phyloP scores from a whole-genome alignment of 2,888 invertebrate species.

The Hololepta plana region DNA sequence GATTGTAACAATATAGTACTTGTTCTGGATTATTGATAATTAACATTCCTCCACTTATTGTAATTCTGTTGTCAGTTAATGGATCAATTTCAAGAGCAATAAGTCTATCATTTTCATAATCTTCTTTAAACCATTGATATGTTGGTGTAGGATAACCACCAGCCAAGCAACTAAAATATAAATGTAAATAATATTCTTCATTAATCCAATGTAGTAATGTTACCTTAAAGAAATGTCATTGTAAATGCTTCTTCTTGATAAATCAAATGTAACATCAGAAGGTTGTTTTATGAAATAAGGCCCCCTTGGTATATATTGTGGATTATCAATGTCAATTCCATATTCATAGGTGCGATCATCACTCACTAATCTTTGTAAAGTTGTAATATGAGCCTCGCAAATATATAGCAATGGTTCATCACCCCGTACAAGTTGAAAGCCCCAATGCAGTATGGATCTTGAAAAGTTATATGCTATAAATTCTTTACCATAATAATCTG shows the following conservation, averaged over 20 bases:
- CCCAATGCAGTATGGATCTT: slow-evolving; percentile 75
- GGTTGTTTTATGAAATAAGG: slow-evolving; percentile 82
- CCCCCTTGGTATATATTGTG: slow-evolving; percentile 65
- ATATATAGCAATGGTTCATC: slow-evolving; percentile 63
- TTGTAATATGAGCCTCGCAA: slow-evolving; percentile 69
- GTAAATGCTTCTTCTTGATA: slow-evolving; percentile 43
- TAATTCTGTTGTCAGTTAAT: slow-evolving; percentile 51
- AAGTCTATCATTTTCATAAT: slow-evolving; percentile 62
- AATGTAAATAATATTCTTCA: slow-evolving; percentile 1
- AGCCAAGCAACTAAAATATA: slow-evolving; percentile 46
- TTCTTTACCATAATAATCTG: slow-evolving; percentile 40
- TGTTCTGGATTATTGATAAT: slow-evolving; percentile 74
- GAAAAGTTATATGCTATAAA: slow-evolving; percentile 67
- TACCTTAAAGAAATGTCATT: slow-evolving; percentile 58
- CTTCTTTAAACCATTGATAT: slow-evolving; percentile 81
- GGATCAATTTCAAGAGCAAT: slow-evolving; percentile 62
- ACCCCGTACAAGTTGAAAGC: slow-evolving; percentile 63
- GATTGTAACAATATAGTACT: slow-evolving; percentile 14
- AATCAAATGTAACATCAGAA: slow-evolving; percentile 64
- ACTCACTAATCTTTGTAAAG: slow-evolving; percentile 47
- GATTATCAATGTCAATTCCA: slow-evolving; percentile 67
- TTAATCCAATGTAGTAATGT: slow-evolving; percentile 7
- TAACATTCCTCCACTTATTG: slow-evolving; percentile 79
- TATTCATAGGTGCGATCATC: slow-evolving; percentile 71
- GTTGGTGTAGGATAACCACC: slow-evolving; percentile 78